Evolutionary conservation across 2,113 vertebrate species (phyloP).

Genomic region (Amblyornis subalaris): DNA sequence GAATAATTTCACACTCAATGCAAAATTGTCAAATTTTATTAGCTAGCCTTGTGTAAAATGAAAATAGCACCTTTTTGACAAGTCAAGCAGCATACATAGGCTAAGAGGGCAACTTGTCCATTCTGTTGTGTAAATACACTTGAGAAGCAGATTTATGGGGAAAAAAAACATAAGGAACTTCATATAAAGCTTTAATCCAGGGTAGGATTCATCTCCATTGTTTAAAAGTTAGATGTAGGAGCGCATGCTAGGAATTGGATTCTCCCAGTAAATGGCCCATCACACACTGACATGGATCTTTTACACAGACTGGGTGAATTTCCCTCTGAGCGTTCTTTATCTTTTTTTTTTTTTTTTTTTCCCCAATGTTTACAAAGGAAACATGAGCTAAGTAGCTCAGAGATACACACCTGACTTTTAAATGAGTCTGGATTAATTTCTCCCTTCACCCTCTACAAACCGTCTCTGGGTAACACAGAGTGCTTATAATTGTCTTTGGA

Average conservation of each 20-base stretch:
- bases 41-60: neutral
- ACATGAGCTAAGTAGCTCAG: neutral
- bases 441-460: neutral
- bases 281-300: neutral
- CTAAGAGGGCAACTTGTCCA: neutral
- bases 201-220: neutral
- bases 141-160: neutral
- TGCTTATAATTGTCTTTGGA: neutral
- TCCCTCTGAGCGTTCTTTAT: neutral
- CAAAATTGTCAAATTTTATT: neutral
- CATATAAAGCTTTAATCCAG: neutral
- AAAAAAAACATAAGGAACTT: neutral
- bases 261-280: neutral
- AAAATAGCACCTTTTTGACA: neutral
- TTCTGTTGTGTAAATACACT: neutral
- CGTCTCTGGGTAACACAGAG: neutral
- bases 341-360: neutral
- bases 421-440: neutral
- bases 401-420: neutral
- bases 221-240: neutral
- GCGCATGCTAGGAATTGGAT: accelerated
- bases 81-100: neutral
- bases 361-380: neutral
- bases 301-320: neutral
- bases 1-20: conserved; percentile 8